Conservation (phyloP, 2,113 vertebrate genomes). For the Rhinolophus sinicus region DNA sequence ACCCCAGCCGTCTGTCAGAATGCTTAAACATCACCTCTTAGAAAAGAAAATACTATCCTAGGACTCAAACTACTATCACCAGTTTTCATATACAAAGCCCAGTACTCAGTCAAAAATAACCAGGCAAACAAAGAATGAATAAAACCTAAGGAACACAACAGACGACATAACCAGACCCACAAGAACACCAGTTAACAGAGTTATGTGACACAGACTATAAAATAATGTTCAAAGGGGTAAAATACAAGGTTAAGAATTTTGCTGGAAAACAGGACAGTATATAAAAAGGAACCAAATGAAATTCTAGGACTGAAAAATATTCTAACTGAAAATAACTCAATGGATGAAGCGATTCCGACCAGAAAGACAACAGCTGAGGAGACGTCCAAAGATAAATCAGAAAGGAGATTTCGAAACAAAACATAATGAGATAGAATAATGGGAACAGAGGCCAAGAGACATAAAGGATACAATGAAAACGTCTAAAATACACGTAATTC, state of each 20-base stretch:
- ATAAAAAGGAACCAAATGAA: neutral
- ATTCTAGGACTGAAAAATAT: neutral
- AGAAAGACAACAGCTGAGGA: neutral
- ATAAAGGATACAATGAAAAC: too few species aligned
- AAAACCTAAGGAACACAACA: neutral
- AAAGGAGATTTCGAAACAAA: neutral
- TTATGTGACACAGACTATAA: neutral
- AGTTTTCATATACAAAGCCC: neutral
- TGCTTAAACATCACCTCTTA: neutral
- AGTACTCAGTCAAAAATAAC: neutral
- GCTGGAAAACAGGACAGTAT: neutral
- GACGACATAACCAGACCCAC: neutral
- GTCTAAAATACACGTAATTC: neutral
- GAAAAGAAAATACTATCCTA: neutral
- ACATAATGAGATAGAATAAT: neutral
- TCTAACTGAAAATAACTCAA: neutral
- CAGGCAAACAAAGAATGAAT: neutral
- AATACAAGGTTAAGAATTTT: neutral
- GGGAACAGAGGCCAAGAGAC: neutral
- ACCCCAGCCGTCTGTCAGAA: too few species aligned
- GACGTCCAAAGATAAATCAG: neutral
- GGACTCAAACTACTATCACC: neutral
- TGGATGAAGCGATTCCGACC: neutral
- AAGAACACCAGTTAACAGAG: neutral
- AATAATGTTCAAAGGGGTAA: neutral